These are phyloP conservation scores for Hippasteria phrygiana DNA, from an alignment of 53 echinoderm and acorn worm genomes.

Conservation along the genomic window DNA sequence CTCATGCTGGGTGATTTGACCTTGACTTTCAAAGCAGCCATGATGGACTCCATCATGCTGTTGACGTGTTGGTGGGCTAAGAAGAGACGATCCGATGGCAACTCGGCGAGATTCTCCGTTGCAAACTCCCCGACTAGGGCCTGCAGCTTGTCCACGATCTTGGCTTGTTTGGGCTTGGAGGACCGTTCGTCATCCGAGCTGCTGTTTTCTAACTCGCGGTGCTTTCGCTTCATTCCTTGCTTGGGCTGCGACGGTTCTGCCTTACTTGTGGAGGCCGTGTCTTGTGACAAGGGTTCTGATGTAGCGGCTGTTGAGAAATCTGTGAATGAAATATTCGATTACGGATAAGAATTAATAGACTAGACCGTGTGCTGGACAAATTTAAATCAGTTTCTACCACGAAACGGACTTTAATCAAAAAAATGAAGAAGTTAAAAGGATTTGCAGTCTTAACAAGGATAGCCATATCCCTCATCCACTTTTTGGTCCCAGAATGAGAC, in stretches of 20 bases:
- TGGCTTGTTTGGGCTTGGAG: constrained; percentile 57
- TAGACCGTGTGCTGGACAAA: too few species aligned
- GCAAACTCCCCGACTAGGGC: constrained; percentile 72
- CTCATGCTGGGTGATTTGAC: constrained; percentile 78
- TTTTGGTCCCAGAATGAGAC: too few species aligned
- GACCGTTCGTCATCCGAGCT: constrained; percentile 8
- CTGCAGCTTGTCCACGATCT: constrained; percentile 71
- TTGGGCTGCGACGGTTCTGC: not conserved
- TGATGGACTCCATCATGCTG: constrained; percentile 81
- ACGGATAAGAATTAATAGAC: not conserved
- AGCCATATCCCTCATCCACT: too few species aligned
- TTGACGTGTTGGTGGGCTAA: constrained; percentile 92
- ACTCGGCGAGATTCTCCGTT: constrained; percentile 61
- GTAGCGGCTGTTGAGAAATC: not conserved
- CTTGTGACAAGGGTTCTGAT: not conserved
- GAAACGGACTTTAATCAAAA: too few species aligned
- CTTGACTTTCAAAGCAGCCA: constrained; percentile 86
- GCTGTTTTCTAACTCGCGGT: constrained; percentile 1
- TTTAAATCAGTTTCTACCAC: too few species aligned
- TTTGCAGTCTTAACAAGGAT: too few species aligned
- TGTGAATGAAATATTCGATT: not conserved
- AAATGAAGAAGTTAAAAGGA: too few species aligned
- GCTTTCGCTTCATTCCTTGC: constrained; percentile 59
- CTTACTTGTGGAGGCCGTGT: not conserved
- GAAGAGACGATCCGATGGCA: constrained; percentile 83